A percentile compares a stretch with the other conserved stretches of the same genome.
These are phyloP conservation scores for Pocillopora grandis DNA, from an alignment of 92 coral and sea anemone species.

Conservation along the genomic window DNA sequence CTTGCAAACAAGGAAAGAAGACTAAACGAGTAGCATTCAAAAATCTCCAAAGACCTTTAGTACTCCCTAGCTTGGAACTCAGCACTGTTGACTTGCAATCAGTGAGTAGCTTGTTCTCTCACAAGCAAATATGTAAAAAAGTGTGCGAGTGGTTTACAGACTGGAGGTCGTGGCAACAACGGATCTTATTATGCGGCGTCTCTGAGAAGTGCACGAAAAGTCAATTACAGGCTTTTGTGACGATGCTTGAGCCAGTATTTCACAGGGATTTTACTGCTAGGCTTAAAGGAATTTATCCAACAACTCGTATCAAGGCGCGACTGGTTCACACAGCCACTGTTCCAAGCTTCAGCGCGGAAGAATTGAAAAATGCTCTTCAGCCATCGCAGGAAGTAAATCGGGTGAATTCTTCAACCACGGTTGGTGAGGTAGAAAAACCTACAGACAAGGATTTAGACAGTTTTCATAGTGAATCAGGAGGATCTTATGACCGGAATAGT, in stretches of 20 bases:
- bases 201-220: constrained; percentile 85
- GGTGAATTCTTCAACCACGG: neutral
- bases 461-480: constrained; percentile 6
- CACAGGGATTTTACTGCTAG: constrained; percentile 91
- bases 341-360: constrained; percentile 20
- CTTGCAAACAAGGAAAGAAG: constrained; percentile 31
- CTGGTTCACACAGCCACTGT: constrained; percentile 58
- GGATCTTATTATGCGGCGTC: constrained; percentile 85
- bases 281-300: constrained; percentile 88
- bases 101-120: constrained; percentile 75
- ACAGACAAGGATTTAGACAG: neutral
- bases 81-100: constrained; percentile 62
- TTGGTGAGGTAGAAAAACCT: neutral
- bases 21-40: constrained; percentile 49
- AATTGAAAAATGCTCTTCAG: constrained; percentile 20
- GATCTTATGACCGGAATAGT: neutral
- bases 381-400: neutral
- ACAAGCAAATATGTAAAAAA: constrained; percentile 80
- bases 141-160: constrained; percentile 88
- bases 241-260: constrained; percentile 94
- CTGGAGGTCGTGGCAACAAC: constrained; percentile 96
- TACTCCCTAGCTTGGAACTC: constrained; percentile 73
- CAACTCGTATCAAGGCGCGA: constrained; percentile 48
- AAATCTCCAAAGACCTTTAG: constrained; percentile 58
- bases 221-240: constrained; percentile 77